Conservation (phyloP, 2,113 vertebrate species). For the Numenius arquata region DNA sequence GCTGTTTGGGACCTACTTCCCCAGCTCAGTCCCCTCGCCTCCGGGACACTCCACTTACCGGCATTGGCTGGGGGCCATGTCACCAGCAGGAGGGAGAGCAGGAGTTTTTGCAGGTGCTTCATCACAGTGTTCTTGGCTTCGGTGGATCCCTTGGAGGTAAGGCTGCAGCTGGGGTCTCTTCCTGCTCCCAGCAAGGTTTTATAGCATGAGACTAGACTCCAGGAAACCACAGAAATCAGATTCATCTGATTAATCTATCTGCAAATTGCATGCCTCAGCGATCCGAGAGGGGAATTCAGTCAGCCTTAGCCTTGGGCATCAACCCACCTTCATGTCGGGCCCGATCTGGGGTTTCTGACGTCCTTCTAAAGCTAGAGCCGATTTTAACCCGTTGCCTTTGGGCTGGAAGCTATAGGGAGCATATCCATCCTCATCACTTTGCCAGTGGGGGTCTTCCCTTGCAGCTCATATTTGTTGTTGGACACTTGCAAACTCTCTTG, state of each 20-base stretch:
- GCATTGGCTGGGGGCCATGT: background rate
- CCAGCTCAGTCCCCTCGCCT: background rate
- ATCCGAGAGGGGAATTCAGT: slow-evolving; percentile 10
- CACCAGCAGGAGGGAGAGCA: slow-evolving; percentile 13
- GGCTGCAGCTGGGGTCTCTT: background rate
- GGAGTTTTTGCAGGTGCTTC: background rate
- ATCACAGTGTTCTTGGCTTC: background rate
- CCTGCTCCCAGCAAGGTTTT: slow-evolving; percentile 26
- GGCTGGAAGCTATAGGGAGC: background rate
- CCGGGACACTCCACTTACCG: background rate
- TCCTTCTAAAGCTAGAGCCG: background rate
- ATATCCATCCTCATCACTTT: background rate
- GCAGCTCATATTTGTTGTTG: background rate
- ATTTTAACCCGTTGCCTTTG: background rate
- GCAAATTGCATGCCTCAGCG: slow-evolving; percentile 7
- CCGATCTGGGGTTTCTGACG: background rate
- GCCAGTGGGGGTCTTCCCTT: background rate
- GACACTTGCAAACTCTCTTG: background rate
- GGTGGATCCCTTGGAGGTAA: background rate
- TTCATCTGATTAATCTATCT: slow-evolving; percentile 13
- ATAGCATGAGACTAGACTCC: slow-evolving; percentile 44
- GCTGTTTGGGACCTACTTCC: background rate
- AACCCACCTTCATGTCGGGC: background rate
- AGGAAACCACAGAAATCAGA: slow-evolving; percentile 51
- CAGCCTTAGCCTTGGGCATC: background rate